Conservation (phyloP, 2,888 invertebrate species). For the Melolontha melolontha region DNA sequence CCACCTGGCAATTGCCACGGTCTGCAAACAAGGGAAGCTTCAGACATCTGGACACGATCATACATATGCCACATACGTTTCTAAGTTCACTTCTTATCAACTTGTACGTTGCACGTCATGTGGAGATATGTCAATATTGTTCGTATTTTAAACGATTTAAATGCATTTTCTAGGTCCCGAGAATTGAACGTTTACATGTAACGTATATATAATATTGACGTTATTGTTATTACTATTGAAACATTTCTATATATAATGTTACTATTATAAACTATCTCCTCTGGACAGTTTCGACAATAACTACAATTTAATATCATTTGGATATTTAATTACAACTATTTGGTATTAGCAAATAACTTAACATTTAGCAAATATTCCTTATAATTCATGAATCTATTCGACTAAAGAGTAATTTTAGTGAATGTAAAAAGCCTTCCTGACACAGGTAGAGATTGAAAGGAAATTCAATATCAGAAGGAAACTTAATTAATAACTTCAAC, state of each 20-base stretch:
- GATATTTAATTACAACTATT: too few relatives aligned
- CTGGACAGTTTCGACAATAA: neutral
- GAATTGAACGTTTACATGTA: neutral
- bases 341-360: too few relatives aligned
- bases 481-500: too few relatives aligned
- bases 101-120: slow-evolving; percentile 37
- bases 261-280: slow-evolving; percentile 2
- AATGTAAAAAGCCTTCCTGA: too few relatives aligned
- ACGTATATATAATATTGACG: slow-evolving; percentile 23
- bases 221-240: slow-evolving; percentile 18
- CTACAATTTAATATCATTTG: neutral
- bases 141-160: slow-evolving; percentile 34
- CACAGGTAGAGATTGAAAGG: too few relatives aligned
- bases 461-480: too few relatives aligned
- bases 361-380: too few relatives aligned
- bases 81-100: slow-evolving; percentile 48
- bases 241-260: slow-evolving; percentile 9
- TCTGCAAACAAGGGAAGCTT: slow-evolving; percentile 63
- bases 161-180: slow-evolving; percentile 25
- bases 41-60: slow-evolving; percentile 52
- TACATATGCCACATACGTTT: slow-evolving; percentile 52
- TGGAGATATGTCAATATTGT: slow-evolving; percentile 36
- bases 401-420: too few relatives aligned
- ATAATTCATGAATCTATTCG: too few relatives aligned
- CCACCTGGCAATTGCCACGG: slow-evolving; percentile 66